Evolutionary conservation across 2,888 invertebrate genomes (phyloP).

Genomic region (Tetragnatha montana): DNA sequence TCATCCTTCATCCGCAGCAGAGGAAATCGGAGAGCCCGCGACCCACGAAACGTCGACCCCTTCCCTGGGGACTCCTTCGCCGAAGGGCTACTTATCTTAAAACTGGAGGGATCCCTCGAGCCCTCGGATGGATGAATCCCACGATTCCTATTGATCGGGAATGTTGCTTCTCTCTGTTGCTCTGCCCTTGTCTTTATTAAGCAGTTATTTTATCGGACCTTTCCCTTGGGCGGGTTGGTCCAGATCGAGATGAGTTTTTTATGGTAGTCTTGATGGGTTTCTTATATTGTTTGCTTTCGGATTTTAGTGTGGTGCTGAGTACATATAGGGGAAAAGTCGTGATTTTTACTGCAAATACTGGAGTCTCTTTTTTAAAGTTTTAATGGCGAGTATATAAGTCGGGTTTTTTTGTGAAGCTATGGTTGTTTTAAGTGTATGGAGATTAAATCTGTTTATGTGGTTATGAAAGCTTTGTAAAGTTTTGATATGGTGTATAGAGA

Average conservation of each 20-base stretch:
- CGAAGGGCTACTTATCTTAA: conserved; percentile 10
- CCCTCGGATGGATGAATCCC: background rate
- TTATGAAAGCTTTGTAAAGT: no score
- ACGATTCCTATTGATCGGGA: background rate
- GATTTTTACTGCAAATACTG: no score
- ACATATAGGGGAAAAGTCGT: background rate
- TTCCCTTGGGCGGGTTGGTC: background rate
- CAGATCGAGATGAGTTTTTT: background rate
- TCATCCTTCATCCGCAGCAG: background rate
- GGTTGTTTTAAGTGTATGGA: no score
- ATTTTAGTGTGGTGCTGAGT: background rate
- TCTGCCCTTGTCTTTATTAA: background rate
- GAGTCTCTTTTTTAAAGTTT: no score
- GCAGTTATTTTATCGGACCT: background rate
- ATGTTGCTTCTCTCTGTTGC: background rate
- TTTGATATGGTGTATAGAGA: no score
- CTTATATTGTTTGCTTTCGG: background rate
- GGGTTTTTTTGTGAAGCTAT: no score
- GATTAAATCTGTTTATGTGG: no score
- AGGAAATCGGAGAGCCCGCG: background rate
- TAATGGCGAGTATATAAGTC: no score
- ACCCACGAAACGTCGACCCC: background rate
- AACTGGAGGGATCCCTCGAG: background rate
- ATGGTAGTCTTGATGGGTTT: background rate
- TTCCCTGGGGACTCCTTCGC: background rate